phyloP scores from a whole-genome alignment of 2,888 invertebrate genomes.

The Nemotelus nigrinus region DNA sequence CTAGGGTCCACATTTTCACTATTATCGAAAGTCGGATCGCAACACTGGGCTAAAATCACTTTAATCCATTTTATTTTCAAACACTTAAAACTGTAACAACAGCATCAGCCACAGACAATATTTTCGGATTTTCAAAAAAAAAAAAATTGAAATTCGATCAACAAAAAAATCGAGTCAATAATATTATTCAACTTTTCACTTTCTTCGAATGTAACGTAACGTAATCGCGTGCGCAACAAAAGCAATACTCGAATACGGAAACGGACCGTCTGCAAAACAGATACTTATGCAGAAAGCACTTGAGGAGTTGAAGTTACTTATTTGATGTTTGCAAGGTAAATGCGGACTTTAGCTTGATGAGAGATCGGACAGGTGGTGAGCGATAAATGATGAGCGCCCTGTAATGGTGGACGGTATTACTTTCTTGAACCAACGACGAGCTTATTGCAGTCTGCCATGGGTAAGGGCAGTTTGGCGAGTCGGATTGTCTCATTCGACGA shows the following conservation, averaged over 20 bases:
- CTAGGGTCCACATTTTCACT: constrained; percentile 39
- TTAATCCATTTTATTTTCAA: constrained; percentile 2
- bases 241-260: constrained; percentile 41
- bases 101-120: background rate
- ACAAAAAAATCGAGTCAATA: constrained; percentile 12
- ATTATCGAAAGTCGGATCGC: no score
- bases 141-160: constrained; percentile 9
- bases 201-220: constrained; percentile 35
- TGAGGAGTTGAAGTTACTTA: constrained; percentile 7
- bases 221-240: constrained; percentile 36
- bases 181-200: constrained; percentile 42
- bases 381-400: constrained; percentile 24
- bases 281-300: constrained; percentile 18
- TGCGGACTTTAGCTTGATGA: constrained; percentile 15
- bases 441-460: no score
- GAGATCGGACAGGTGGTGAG: constrained; percentile 27
- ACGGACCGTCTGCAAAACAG: background rate
- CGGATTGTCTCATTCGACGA: background rate
- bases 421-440: background rate
- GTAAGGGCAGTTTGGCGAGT: no score
- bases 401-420: constrained; percentile 11
- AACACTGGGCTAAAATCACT: background rate
- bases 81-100: background rate
- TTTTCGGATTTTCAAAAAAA: constrained; percentile 7
- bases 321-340: constrained; percentile 9